These are phyloP conservation scores for Leucoma salicis DNA, from an alignment of 2,888 invertebrate species.

Conservation along the genomic window DNA sequence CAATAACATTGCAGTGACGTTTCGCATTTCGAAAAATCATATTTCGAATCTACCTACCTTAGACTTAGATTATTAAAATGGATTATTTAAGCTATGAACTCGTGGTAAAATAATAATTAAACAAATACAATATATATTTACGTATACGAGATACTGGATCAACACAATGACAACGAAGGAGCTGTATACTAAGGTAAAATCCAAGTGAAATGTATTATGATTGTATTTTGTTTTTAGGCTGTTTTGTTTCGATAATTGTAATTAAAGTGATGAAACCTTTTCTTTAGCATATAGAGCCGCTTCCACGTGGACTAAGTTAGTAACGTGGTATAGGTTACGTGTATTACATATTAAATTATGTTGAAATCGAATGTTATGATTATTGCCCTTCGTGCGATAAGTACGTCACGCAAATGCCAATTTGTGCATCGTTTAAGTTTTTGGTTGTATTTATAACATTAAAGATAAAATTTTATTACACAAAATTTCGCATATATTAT, in stretches of 20 bases:
- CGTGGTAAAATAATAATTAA: slow-evolving; percentile 67
- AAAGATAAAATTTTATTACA: slow-evolving; percentile 4
- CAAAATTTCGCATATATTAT: slow-evolving; percentile 30
- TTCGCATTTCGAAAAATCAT: slow-evolving; percentile 62
- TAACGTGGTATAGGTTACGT: neutral
- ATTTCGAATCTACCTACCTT: slow-evolving; percentile 63
- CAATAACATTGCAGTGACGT: slow-evolving; percentile 71
- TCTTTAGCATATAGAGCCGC: no score
- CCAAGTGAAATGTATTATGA: slow-evolving; percentile 22
- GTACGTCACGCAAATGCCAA: slow-evolving; percentile 22
- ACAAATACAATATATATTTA: slow-evolving; percentile 30
- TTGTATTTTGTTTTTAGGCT: slow-evolving; percentile 28
- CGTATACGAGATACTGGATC: slow-evolving; percentile 26
- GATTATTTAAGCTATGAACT: slow-evolving; percentile 54
- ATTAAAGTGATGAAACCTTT: slow-evolving; percentile 18
- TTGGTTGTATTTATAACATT: neutral
- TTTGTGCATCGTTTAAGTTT: slow-evolving; percentile 17
- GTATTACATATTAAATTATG: neutral
- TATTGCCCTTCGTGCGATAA: slow-evolving; percentile 11
- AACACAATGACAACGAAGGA: slow-evolving; percentile 79
- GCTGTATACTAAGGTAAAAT: slow-evolving; percentile 76
- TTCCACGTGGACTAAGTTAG: no score
- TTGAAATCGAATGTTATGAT: neutral
- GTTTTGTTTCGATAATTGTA: slow-evolving; percentile 31
- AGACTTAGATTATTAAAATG: slow-evolving; percentile 65